Evolutionary conservation across 2,797 vertebrate genomes (phyloP), one percentile per base, ranked within the genome.

Genomic region (Salmo trutta): DNA sequence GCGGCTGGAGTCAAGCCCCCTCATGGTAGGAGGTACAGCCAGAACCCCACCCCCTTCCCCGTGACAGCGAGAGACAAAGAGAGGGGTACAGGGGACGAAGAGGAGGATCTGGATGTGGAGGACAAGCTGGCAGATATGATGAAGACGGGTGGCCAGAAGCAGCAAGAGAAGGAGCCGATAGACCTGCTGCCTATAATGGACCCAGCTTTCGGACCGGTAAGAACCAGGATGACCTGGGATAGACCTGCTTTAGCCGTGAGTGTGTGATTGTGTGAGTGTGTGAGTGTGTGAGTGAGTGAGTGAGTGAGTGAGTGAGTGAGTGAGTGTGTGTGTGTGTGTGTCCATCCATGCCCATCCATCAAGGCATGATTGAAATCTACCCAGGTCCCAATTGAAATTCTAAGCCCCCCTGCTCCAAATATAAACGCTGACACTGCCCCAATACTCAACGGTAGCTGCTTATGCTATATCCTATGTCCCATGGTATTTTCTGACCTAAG

Each of bases 171-270:
- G 17, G 88, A 91, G 70, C 77, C 88, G 0, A 76, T 78, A 0
- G 88, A 94, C 78, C 90, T 95, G 83, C 74, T 87, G 71, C 90
- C 93, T 53, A 93, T 94, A 2, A 92, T 95, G 56, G 88, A 93
- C 74, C 92, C 92, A 3, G 87, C 93, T 85, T 95, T 93, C 62
- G 94, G 94, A 83, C 94, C 93, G 90, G 94, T 95, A 93, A 81
- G 93, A 73, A 14, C 65, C 3, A 51, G 2, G 33, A 36, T 62
- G 16, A 21, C 67, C 31, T 69, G 67, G 16, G 41, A 52, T 51
- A 1, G 12, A 52, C 73, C 8, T 29, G 21, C 24, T 31, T 19
- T 17, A 74, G 3, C 14, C 5, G 1, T 31, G n/a, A 19, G n/a
- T 52, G 29, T 62, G 36, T 54, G 51, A 21, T n/a, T 51, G 16